A percentile compares a stretch with the other conserved stretches of the same genome.
phyloP scores from a whole-genome alignment of 2,113 vertebrate species.

The Harpagus bidentatus region DNA sequence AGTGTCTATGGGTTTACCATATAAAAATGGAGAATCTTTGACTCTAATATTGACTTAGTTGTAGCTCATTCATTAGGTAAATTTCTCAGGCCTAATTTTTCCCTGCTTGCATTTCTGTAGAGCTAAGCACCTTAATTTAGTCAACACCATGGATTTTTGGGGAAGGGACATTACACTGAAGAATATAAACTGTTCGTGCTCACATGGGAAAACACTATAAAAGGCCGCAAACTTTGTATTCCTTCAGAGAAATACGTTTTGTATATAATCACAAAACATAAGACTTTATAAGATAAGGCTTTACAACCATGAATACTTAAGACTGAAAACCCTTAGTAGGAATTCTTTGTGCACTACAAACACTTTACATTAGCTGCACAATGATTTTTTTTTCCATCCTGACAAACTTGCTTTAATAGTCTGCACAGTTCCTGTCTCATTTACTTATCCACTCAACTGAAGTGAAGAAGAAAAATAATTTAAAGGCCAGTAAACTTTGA shows the following conservation, averaged over 20 bases:
- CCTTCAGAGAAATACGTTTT: background rate
- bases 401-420: background rate
- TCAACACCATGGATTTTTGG: background rate
- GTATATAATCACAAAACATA: background rate
- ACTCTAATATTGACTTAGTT: background rate
- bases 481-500: constrained; percentile 25
- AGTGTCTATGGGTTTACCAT: background rate
- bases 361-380: background rate
- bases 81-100: background rate
- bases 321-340: background rate
- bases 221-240: background rate
- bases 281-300: background rate
- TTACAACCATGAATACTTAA: background rate
- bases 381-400: constrained; percentile 11
- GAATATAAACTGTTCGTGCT: background rate
- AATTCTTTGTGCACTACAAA: background rate
- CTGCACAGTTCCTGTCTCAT: background rate
- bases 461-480: constrained; percentile 23
- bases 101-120: background rate
- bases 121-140: background rate
- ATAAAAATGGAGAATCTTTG: background rate
- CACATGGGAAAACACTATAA: background rate
- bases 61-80: background rate
- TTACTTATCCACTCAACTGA: constrained; percentile 13
- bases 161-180: background rate